Base-by-base conservation (phyloP, 2,113 vertebrate species). In the Cygnus buccinator region DNA sequence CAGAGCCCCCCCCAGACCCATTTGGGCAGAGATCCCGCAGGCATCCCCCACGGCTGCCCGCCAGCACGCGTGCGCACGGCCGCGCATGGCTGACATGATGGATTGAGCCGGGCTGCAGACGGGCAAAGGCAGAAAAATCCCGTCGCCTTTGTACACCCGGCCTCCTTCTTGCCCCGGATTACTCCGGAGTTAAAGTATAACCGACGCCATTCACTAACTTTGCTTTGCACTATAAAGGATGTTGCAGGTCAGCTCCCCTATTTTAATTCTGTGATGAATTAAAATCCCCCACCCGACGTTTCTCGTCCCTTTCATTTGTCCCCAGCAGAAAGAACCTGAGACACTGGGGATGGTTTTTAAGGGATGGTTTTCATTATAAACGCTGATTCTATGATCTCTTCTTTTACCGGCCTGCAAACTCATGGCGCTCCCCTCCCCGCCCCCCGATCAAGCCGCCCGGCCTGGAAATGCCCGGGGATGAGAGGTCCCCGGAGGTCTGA, bases 171-270 rank as follows among this genome's bases (percentile, higher is more conserved):
- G 89, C 81, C 94, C 93, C 91, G 97, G 95, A 93, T 97, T 97
- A 97, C 98, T 98, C 97, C 96, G 97, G 94, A 98, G 99, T 99
- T 99, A 99, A 99, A 99, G 97, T 99, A 97, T 99, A 99, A 99
- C 99, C 98, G 97, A 95, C 78, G 91, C 97, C 96, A 98, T 99
- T 99, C 98, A 98, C 97, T 95, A 97, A 94, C 98, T 98, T 97
- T 98, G 97, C 98, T 99, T 98, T 98, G 95, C 98, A 98, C 97
- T 91, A 98, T 98, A 98, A 98, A 98, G 97, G 97, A 98, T 89
- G 97, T 97, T 86, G 68, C 96, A 97, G 97, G 97, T 98, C 98
- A 98, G 98, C 98, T 98, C 91, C 87, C 59, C 95, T 87, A 89
- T 94, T 97, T 97, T 96, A 96, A 94, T 97, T 96, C 97, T 83